Evolutionary conservation across 2,888 invertebrate genomes (phyloP), one percentile per base, ranked within the genome.

Genomic region (Acrobasis consociella): DNA sequence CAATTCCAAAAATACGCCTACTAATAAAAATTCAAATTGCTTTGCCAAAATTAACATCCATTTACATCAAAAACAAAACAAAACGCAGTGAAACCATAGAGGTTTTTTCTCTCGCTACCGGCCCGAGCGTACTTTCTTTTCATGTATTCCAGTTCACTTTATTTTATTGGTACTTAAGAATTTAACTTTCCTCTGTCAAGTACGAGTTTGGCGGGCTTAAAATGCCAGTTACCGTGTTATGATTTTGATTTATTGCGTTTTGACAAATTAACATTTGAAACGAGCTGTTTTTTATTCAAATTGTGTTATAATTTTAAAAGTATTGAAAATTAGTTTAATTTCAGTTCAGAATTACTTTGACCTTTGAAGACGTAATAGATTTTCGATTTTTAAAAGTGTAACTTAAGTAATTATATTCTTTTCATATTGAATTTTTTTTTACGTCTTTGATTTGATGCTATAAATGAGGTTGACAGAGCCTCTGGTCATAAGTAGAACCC

Each of bases 151-250:
- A 49, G 22, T 52, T n/a, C 60, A 49, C 65, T 64, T 66, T 68
- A 63, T 69, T 69, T 67, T 69, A 69, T 69, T 65, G 67, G 64
- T 56, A 63, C 64, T 67, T 63, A 64, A 64, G 53, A 64, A 65
- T 62, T 64, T 64, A 9, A 64, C 62, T 65, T 69, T 67, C 65
- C 52, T 62, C 65, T 64, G 63, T 46, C 62, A 65, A 38, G 51
- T 52, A 59, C 59, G 31, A 15, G 62, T 62, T 49, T 46, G 15
- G 15, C 16, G 37, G 13, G 11, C 37, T 13, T 49, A 62, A 52
- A 55, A 61, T 61, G 53, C 5, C 53, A 42, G 53, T 55, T 61
- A 49, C 46, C 10, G 8, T 37, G 53, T 61, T 46, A 60, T 69
- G 72, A 58, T 66, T 68, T 69, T 72, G 73, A 69, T 64, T 69